Evolutionary conservation across 1,140 invertebrate species (phyloP).

Genomic region (Lordiphosa stackelbergi): DNA sequence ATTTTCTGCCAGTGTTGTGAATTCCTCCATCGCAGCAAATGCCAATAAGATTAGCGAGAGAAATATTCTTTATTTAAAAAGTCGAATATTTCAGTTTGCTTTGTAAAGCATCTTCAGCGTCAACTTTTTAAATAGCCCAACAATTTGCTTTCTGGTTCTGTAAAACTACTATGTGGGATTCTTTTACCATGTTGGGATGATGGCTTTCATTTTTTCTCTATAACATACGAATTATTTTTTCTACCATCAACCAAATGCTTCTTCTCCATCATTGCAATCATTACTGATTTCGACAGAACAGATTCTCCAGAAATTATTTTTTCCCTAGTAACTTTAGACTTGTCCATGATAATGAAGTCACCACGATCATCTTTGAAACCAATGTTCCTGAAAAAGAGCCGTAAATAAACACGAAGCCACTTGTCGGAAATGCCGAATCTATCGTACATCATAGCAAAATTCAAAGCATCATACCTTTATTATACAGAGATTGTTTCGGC

Average conservation of each 20-base stretch:
- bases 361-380: no score
- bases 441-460: background rate
- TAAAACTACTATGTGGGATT: background rate
- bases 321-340: background rate
- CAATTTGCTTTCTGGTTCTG: background rate
- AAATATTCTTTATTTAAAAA: background rate
- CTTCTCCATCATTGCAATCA: background rate
- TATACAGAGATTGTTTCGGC: no score
- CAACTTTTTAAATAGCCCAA: background rate
- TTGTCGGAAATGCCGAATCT: background rate
- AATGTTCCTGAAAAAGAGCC: background rate
- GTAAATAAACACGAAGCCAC: background rate
- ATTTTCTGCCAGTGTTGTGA: slow-evolving; percentile 4
- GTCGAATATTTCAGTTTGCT: background rate
- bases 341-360: background rate
- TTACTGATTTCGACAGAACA: background rate
- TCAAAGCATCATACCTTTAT: background rate
- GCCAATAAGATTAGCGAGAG: no score
- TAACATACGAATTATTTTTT: background rate
- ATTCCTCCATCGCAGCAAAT: background rate
- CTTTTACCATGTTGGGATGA: background rate
- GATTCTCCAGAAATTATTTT: background rate
- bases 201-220: background rate
- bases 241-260: background rate
- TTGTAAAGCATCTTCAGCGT: background rate